A percentile compares a stretch with the other conserved stretches of the same genome.
Evolutionary conservation across 1,140 invertebrate genomes (phyloP).

Genomic region (Probaryconus sp.): DNA sequence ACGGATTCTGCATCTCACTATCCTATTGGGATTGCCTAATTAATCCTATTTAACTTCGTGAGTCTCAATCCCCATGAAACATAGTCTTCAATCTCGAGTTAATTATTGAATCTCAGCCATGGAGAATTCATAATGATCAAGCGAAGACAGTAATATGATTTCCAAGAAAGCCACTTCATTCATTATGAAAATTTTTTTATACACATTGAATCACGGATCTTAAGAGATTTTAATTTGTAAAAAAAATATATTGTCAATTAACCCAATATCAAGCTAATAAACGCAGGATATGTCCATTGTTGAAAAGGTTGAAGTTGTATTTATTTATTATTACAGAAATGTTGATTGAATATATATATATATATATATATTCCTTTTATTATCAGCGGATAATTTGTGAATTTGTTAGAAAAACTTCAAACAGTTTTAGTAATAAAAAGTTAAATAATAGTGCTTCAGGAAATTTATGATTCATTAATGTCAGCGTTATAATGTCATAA

Average conservation of each 20-base stretch:
- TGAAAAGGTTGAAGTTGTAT: too few relatives aligned
- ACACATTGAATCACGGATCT: background rate
- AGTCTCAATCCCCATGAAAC: constrained; percentile 5
- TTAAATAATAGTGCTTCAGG: constrained; percentile 10
- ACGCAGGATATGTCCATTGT: too few relatives aligned
- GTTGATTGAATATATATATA: too few relatives aligned
- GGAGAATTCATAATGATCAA: background rate
- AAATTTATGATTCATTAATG: constrained; percentile 34
- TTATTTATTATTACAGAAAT: too few relatives aligned
- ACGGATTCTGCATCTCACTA: too few relatives aligned
- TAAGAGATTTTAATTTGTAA: too few relatives aligned
- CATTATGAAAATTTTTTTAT: background rate
- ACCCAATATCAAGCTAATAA: too few relatives aligned
- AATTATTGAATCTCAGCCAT: background rate
- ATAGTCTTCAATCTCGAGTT: background rate
- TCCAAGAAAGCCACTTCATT: constrained; percentile 2
- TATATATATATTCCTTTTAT: too few relatives aligned
- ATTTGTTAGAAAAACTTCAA: background rate
- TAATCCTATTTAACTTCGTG: constrained; percentile 20
- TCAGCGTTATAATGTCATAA: constrained; percentile 19
- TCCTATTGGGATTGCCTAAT: constrained; percentile 15
- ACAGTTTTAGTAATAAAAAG: constrained; percentile 10
- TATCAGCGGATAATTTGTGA: too few relatives aligned
- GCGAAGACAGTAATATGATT: constrained; percentile 2
- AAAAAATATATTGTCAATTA: too few relatives aligned